Base-by-base conservation (phyloP, 2,797 vertebrate genomes). In the Karalla daura region DNA sequence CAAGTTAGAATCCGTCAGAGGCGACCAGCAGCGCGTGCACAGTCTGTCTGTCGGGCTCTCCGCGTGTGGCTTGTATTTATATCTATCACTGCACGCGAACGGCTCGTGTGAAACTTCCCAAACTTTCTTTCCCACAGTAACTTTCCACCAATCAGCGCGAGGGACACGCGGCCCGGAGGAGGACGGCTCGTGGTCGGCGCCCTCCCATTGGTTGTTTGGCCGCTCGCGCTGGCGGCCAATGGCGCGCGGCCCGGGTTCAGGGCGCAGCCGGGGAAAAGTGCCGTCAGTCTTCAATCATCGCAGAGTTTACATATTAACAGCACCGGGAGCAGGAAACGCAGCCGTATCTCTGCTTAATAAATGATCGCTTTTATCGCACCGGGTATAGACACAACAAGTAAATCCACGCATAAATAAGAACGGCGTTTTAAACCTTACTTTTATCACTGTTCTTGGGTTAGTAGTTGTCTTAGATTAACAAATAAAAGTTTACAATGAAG, bases 41-140 rank as follows among this genome's bases (percentile, higher is more conserved):
- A 66, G 78, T 80, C 84, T 91, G 88, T 86, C 85, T 91, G 80
- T 80, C 61, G 81, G 86, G 60, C 61, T 75, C 91, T 74, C 76
- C 75, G 88, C 89, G 89, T 87, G 92, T 88, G 86, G 92, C 93
- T 91, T 90, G 91, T 96, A 96, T 97, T 96, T 98, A 98, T 98
- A 98, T 94, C 93, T 93, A 91, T 60, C 90, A 89, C 96, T 93
- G 97, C 96, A 97, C 97, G 96, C 96, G 96, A 97, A 93, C 95
- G 97, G 96, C 97, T 97, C 96, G 97, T 98, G 97, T 98, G 97
- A 98, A 98, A 97, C 96, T 96, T 96, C 95, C 95, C 95, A 95
- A 96, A 97, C 95, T 97, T 97, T 97, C 96, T 97, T 98, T 98
- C 96, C 97, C 97, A 98, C 97, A 98, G 94, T 96, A 96, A 96